These are phyloP conservation scores for Anseranas semipalmata DNA, from an alignment of 2,113 vertebrate genomes.

Conservation along the genomic window DNA sequence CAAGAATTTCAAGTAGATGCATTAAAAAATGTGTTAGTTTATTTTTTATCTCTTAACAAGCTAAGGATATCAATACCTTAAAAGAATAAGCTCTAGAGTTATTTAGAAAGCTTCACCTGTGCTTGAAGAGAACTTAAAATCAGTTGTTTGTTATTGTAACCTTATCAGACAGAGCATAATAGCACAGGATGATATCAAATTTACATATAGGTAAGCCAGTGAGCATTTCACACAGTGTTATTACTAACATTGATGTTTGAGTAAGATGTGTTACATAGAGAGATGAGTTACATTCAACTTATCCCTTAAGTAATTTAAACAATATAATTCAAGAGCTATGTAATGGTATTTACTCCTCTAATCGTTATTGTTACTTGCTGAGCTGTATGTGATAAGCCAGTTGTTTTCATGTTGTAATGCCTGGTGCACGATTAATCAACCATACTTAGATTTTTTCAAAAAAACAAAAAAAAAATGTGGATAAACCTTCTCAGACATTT, in stretches of 20 bases:
- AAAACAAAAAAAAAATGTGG: neutral
- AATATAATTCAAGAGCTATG: neutral
- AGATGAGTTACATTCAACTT: neutral
- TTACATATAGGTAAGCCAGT: neutral
- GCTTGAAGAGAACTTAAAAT: neutral
- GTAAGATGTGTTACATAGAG: neutral
- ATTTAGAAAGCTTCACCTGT: neutral
- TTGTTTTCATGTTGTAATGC: neutral
- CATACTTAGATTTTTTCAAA: neutral
- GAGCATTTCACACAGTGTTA: neutral
- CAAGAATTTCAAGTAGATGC: neutral
- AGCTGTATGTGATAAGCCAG: neutral
- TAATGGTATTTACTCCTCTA: neutral
- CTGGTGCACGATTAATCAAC: neutral
- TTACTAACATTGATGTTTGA: neutral
- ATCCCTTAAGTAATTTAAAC: neutral
- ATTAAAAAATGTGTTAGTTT: neutral
- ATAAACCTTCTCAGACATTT: neutral
- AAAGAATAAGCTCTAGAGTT: neutral
- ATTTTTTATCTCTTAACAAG: slow-evolving; percentile 6
- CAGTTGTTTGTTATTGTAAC: neutral
- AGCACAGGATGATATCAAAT: neutral
- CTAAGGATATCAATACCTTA: neutral
- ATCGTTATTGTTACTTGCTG: neutral
- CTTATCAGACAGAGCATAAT: accelerated